A percentile compares a stretch with the other conserved stretches of the same genome.
Evolutionary conservation across 2,797 vertebrate species (phyloP).

Genomic region (Micrastur ruficollis): DNA sequence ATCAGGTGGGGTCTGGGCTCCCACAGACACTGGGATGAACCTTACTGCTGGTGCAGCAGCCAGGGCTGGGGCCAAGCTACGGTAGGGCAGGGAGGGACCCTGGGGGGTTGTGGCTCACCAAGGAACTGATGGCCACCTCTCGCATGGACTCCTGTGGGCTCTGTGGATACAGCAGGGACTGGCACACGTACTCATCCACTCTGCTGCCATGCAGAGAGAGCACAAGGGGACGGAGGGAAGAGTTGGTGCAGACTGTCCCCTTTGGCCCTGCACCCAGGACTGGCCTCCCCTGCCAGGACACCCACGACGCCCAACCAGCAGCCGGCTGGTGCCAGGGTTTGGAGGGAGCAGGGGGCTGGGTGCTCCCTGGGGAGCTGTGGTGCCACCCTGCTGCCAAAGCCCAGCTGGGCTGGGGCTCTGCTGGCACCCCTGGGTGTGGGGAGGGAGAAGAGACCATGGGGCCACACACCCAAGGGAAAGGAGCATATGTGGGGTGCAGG

Average conservation of each 20-base stretch:
- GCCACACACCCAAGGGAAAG: fast-evolving
- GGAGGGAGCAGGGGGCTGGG: neutral
- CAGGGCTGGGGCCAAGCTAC: neutral
- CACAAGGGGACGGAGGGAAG: neutral
- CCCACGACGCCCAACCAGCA: neutral
- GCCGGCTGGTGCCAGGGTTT: too few relatives aligned
- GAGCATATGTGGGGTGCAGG: fast-evolving
- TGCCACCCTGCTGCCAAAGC: neutral
- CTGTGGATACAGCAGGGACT: neutral
- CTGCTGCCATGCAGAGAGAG: neutral
- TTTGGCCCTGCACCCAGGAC: neutral
- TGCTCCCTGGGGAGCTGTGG: neutral
- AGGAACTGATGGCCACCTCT: neutral
- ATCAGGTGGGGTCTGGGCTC: fast-evolving
- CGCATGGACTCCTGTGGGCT: neutral
- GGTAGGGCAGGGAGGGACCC: neutral
- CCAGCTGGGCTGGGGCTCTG: too few relatives aligned
- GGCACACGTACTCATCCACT: fast-evolving
- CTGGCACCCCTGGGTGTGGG: fast-evolving
- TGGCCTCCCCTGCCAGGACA: neutral
- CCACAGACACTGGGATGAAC: neutral
- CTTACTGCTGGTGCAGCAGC: neutral
- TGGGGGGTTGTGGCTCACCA: neutral
- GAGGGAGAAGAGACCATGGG: neutral
- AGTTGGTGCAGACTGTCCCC: neutral